Base-by-base conservation (phyloP, 2,888 invertebrate genomes). In the Dascillus cervinus region DNA sequence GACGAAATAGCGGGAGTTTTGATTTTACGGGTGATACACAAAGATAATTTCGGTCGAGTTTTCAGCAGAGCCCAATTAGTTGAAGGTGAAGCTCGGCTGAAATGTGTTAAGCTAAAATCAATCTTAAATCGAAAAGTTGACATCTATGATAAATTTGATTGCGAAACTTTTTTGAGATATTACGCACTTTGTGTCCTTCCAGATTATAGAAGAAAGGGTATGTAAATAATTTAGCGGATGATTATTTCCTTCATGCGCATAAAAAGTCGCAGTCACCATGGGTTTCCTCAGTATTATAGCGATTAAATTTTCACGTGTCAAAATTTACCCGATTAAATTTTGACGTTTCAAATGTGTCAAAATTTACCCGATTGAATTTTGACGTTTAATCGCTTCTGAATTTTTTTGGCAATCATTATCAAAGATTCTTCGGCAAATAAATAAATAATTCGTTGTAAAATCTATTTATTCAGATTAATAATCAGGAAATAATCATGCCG, bases 81-180 rank as follows among this genome's bases (percentile, higher is more conserved):
- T 8, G 47, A 55, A 4, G 65, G 64, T 3, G 56, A 56, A 25
- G 49, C 56, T 3, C 54, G 56, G 30, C 43, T 51, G 29, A 60
- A 56, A 37, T 52, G 56, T 13, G 43, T 48, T 1, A 37, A 34
- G 3, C 56, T 62, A 24, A 40, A 49, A 11, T 53, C 52, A 19
- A 47, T 53, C 23, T 27, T 64, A 3, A 56, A 50, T 26, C 40
- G 62, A 22, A 60, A 58, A 46, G 49, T 54, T 2, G 58, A 64
- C 32, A 43, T 64, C 30, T 63, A 50, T 33, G 50, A 50, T 6
- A 37, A 43, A 10, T 58, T 50, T 29, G 41, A 59, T 3, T 59
- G 60, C 32, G 58, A 62, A 3, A 37, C 37, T 3, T 61, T 53
- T 35, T 37, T 64, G n/a, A 44, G 55, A 21, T 59, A 51, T 37